These are phyloP conservation scores for Microcebus griseorufus DNA, from an alignment of 2,113 vertebrate genomes.

Conservation along the genomic window DNA sequence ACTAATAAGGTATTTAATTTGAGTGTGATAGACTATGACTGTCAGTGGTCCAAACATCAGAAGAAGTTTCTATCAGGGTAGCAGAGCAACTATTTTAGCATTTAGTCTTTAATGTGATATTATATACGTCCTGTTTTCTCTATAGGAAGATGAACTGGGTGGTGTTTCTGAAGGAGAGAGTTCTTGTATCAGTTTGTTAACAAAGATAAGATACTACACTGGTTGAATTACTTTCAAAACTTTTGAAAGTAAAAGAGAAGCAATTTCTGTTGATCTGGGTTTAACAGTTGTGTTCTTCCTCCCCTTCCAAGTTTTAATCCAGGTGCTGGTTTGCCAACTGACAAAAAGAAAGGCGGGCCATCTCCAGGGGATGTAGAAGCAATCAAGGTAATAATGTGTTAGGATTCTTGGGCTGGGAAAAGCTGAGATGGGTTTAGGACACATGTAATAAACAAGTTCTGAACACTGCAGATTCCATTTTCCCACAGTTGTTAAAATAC, in stretches of 20 bases:
- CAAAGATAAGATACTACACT: constrained; percentile 97
- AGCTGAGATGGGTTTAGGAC: not conserved
- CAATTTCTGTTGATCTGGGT: not conserved
- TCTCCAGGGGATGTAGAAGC: constrained; percentile 96
- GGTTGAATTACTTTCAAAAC: constrained; percentile 87
- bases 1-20: constrained; percentile 16
- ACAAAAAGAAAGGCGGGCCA: constrained; percentile 94
- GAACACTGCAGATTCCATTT: not conserved
- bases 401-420: not conserved
- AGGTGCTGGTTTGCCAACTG: constrained; percentile 91
- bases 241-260: constrained; percentile 89
- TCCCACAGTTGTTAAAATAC: not conserved
- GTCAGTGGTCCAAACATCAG: not conserved
- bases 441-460: not conserved
- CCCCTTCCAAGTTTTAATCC: constrained; percentile 91
- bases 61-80: not conserved
- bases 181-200: constrained; percentile 95
- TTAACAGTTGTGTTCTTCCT: not conserved
- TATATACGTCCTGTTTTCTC: not conserved
- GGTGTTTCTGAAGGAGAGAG: constrained; percentile 92
- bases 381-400: constrained; percentile 91
- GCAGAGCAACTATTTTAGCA: not conserved
- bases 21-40: not conserved
- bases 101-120: not conserved
- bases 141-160: constrained; percentile 49